These are phyloP conservation scores for Syngnathus acus DNA, from an alignment of 2,797 vertebrate species.

Conservation along the genomic window DNA sequence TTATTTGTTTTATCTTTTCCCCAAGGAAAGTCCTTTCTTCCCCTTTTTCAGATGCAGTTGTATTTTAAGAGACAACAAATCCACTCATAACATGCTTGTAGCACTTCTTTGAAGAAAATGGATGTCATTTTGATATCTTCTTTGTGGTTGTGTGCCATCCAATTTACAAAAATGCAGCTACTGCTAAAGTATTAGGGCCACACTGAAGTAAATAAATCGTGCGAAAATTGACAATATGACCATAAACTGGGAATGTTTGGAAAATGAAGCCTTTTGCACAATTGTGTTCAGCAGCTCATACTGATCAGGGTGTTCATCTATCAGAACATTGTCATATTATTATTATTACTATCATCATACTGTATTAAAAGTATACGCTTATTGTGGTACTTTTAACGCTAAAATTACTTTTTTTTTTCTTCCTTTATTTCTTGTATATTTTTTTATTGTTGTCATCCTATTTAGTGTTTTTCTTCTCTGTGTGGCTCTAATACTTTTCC, in stretches of 20 bases:
- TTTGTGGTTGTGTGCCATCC: background rate
- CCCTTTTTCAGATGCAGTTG: conserved; percentile 50
- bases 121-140: background rate
- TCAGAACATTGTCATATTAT: no score
- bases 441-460: background rate
- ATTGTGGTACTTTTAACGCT: background rate
- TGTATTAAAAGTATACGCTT: background rate
- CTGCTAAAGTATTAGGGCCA: background rate
- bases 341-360: no score
- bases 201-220: background rate
- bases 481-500: background rate
- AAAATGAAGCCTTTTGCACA: background rate
- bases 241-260: background rate
- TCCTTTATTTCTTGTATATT: background rate
- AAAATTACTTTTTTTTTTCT: background rate
- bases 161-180: background rate
- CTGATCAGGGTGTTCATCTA: background rate
- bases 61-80: conserved; percentile 48
- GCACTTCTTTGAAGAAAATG: conserved; percentile 12
- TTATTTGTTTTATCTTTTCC: no score
- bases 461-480: conserved; percentile 4
- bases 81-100: conserved; percentile 23
- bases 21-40: no score
- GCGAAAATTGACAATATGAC: background rate
- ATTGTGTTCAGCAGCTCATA: background rate